These are phyloP conservation scores for Leptopilina drosophilae DNA, from an alignment of 2,888 invertebrate species.

Conservation along the genomic window DNA sequence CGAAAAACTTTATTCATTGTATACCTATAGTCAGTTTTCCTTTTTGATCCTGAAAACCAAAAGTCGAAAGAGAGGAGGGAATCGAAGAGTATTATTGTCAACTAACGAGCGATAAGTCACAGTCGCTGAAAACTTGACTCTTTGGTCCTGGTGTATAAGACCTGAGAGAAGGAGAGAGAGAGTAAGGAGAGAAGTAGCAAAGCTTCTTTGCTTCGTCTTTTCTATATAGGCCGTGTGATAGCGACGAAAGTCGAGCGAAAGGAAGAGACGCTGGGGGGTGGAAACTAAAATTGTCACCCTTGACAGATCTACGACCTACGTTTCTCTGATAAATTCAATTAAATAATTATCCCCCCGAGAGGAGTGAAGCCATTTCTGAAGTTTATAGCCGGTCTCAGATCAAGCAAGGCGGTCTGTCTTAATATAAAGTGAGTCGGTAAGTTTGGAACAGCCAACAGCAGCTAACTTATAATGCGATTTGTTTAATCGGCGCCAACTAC, in stretches of 20 bases:
- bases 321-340: slow-evolving; percentile 72
- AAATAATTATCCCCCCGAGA: slow-evolving; percentile 71
- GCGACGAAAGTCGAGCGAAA: slow-evolving; percentile 18
- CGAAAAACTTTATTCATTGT: not conserved
- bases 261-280: not conserved
- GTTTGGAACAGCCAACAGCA: slow-evolving; percentile 71
- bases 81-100: slow-evolving; percentile 26
- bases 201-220: slow-evolving; percentile 1
- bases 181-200: slow-evolving; percentile 12
- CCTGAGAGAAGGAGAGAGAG: no score
- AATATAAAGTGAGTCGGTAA: slow-evolving; percentile 75
- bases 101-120: slow-evolving; percentile 38
- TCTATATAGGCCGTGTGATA: slow-evolving; percentile 23
- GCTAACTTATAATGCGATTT: slow-evolving; percentile 77
- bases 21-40: not conserved
- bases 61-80: not conserved
- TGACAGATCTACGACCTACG: slow-evolving; percentile 67
- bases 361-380: slow-evolving; percentile 72
- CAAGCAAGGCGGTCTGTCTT: slow-evolving; percentile 73
- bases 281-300: slow-evolving; percentile 63
- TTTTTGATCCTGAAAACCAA: slow-evolving; percentile 20
- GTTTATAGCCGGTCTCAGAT: slow-evolving; percentile 73
- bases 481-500: slow-evolving; percentile 77
- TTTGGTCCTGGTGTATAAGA: not conserved
- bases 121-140: slow-evolving; percentile 33